Conservation (phyloP, 1,140 invertebrate genomes). For the Paraescarpia echinospica region DNA sequence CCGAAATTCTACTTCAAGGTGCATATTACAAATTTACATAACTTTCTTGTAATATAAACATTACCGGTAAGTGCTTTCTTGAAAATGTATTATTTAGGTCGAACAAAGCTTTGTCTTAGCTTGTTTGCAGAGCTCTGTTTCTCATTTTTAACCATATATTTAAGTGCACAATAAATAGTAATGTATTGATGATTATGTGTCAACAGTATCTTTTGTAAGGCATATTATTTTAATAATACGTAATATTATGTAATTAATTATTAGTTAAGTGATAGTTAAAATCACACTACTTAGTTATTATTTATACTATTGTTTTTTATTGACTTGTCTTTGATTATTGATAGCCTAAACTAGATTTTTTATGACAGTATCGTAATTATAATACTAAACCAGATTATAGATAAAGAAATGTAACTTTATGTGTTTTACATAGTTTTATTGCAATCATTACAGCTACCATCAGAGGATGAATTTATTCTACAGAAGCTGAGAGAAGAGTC, state of each 20-base stretch:
- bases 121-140: background rate
- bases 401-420: too few relatives aligned
- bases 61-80: background rate
- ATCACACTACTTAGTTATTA: too few relatives aligned
- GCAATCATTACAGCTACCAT: slow-evolving; percentile 60
- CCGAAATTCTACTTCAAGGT: slow-evolving; percentile 78
- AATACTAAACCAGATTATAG: background rate
- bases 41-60: slow-evolving; percentile 7
- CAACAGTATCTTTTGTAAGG: background rate
- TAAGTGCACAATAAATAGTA: slow-evolving; percentile 19
- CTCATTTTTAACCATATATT: background rate
- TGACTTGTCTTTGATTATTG: background rate
- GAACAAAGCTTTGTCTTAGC: background rate
- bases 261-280: background rate
- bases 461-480: slow-evolving; percentile 73
- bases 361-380: background rate
- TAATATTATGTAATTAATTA: background rate
- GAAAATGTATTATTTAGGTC: background rate
- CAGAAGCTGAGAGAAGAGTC: slow-evolving; percentile 86
- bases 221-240: too few relatives aligned
- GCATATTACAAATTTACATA: slow-evolving; percentile 8
- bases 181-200: background rate
- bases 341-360: too few relatives aligned
- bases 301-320: slow-evolving; percentile 9
- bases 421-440: background rate